Conservation (phyloP, 2,797 vertebrate genomes). For the Avahi laniger region DNA sequence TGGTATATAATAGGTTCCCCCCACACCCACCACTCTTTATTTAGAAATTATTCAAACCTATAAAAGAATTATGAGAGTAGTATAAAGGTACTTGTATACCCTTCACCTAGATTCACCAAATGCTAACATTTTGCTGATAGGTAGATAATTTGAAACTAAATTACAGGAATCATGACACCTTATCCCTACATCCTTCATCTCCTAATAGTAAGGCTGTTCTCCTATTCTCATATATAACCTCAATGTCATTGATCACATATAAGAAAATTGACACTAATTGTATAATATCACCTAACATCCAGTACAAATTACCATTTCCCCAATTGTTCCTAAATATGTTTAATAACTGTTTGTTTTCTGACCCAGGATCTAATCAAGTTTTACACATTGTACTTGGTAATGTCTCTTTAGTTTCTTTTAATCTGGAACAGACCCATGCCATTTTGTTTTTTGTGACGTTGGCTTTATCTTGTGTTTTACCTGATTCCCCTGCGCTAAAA, state of each 20-base stretch:
- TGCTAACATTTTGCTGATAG: not conserved
- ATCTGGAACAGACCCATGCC: not conserved
- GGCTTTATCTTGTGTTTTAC: not conserved
- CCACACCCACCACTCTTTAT: not conserved
- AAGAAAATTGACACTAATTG: not conserved
- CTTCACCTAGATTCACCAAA: not conserved
- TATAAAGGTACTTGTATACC: not conserved
- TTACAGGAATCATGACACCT: not conserved
- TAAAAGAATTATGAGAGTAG: not conserved
- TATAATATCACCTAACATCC: not conserved
- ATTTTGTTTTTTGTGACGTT: not conserved
- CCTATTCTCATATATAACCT: not conserved
- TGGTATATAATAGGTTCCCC: not conserved
- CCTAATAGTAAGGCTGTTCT: not conserved
- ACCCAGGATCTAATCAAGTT: not conserved
- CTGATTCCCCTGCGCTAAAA: not conserved
- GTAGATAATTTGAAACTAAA: not conserved
- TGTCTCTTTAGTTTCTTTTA: not conserved
- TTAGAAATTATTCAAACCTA: not conserved
- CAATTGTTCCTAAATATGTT: not conserved
- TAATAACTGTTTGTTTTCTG: conserved; percentile 23
- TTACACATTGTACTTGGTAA: not conserved
- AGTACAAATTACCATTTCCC: not conserved
- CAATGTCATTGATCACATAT: not conserved
- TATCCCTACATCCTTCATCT: not conserved